Percentiles rank a stretch among this genome's conserved stretches.
These are phyloP conservation scores for Amphibalanus amphitrite DNA, from an alignment of 1,140 invertebrate genomes.

Conservation along the genomic window DNA sequence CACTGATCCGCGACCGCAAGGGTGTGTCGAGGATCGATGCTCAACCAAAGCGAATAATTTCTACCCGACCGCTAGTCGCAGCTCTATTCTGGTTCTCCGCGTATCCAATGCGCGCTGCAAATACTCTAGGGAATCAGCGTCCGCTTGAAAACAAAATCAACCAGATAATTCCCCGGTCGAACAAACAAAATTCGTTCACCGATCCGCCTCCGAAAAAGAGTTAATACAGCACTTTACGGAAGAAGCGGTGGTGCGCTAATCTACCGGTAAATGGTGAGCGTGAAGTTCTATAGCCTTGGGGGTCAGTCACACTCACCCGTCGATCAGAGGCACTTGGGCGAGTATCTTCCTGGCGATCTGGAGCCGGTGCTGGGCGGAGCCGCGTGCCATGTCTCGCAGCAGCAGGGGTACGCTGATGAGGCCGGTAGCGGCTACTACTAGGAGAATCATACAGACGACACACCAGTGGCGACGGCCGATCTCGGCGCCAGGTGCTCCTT, in stretches of 20 bases:
- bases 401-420: not conserved
- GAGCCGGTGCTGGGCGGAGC: not conserved
- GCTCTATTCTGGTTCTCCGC: no score
- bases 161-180: not conserved
- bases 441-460: not conserved
- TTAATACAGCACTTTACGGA: not conserved
- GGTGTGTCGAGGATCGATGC: no score
- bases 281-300: no score
- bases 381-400: not conserved
- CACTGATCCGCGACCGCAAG: not conserved
- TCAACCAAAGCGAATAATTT: not conserved
- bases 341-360: not conserved
- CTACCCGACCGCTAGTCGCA: not conserved
- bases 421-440: not conserved
- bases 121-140: no score
- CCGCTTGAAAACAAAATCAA: not conserved
- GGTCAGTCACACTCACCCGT: not conserved
- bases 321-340: not conserved
- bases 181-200: not conserved
- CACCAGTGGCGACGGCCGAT: not conserved
- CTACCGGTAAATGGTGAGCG: not conserved
- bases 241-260: not conserved
- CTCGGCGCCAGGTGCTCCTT: not conserved
- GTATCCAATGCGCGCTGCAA: no score
- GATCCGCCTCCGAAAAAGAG: not conserved